phyloP scores from a whole-genome alignment of 2,888 invertebrate species.

The Cecidostiba fungosa region DNA sequence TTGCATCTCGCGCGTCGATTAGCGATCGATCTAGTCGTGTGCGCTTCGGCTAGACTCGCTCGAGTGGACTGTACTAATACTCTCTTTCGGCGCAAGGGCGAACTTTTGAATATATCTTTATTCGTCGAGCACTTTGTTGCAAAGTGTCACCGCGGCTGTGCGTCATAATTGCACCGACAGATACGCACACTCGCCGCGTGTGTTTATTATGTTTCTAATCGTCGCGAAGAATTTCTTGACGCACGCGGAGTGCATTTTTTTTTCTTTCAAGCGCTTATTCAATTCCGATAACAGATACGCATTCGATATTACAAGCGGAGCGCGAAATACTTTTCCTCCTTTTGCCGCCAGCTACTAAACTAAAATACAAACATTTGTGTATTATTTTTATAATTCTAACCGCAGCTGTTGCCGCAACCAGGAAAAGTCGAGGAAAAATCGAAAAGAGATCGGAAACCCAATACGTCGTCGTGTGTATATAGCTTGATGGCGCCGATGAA shows the following conservation, averaged over 20 bases:
- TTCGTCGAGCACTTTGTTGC: neutral
- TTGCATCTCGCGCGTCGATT: neutral
- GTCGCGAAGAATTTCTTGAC: neutral
- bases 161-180: neutral
- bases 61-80: neutral
- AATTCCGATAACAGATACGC: neutral
- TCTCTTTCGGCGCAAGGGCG: neutral
- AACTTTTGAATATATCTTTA: too few species aligned
- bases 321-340: neutral
- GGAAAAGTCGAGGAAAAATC: neutral
- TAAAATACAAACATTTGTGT: neutral
- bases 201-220: conserved; percentile 2
- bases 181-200: neutral
- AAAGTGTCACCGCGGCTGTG: neutral
- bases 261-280: neutral
- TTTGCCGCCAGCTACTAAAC: neutral
- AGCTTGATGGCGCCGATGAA: conserved; percentile 26
- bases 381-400: neutral
- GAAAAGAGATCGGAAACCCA: neutral
- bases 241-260: neutral
- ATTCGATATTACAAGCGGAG: too few species aligned
- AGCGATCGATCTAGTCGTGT: neutral
- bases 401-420: neutral
- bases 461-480: too few species aligned
- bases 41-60: neutral